A percentile compares a stretch with the other conserved stretches of the same genome.
Evolutionary conservation across 2,888 invertebrate species (phyloP).

Genomic region (Euspilapteryx auroguttella): DNA sequence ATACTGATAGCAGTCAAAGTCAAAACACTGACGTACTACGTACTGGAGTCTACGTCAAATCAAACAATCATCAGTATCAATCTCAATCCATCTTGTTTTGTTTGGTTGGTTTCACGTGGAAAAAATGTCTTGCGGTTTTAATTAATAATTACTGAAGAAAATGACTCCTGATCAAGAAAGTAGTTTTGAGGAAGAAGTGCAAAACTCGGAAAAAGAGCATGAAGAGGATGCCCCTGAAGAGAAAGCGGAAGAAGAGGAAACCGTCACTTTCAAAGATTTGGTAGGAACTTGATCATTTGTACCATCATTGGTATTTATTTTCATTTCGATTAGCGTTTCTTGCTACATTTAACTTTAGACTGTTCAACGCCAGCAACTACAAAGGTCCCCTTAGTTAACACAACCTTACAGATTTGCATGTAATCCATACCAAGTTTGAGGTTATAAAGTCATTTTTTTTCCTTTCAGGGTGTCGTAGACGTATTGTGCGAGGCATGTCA

Average conservation of each 20-base stretch:
- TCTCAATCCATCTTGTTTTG: neutral
- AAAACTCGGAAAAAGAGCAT: constrained; percentile 16
- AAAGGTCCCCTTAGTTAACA: neutral
- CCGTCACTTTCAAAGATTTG: constrained; percentile 48
- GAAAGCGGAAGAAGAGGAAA: constrained; percentile 21
- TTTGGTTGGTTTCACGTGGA: neutral
- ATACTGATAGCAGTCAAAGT: too few relatives aligned
- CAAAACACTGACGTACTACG: too few relatives aligned
- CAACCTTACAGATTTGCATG: neutral
- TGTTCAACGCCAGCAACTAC: neutral
- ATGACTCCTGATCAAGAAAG: constrained; percentile 30
- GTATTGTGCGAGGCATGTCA: constrained; percentile 89
- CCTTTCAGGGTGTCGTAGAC: constrained; percentile 82
- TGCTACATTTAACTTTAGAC: neutral
- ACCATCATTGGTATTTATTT: too few relatives aligned
- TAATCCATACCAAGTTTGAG: too few relatives aligned
- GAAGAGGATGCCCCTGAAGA: constrained; percentile 13
- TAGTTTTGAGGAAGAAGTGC: constrained; percentile 17
- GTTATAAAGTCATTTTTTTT: too few relatives aligned
- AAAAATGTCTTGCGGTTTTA: neutral
- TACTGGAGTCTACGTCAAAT: too few relatives aligned
- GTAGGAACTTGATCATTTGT: constrained; percentile 23
- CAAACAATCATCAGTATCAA: too few relatives aligned
- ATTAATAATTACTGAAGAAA: constrained; percentile 8
- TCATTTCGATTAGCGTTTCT: neutral